Percentiles rank a stretch among this genome's conserved stretches.
These are phyloP conservation scores for Escarpia spicata DNA, from an alignment of 2,888 invertebrate genomes.

Conservation along the genomic window DNA sequence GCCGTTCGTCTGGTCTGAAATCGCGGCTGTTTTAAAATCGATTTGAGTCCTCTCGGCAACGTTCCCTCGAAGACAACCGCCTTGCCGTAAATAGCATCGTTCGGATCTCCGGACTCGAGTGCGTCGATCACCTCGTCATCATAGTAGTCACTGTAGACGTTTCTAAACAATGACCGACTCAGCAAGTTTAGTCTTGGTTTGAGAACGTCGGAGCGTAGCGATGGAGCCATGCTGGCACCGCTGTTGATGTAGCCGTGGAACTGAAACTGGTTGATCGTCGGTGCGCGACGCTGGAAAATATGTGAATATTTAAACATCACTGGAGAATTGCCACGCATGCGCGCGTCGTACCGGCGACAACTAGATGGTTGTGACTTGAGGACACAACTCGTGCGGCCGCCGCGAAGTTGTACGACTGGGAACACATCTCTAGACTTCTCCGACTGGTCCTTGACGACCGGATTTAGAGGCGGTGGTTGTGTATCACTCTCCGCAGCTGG, in stretches of 20 bases:
- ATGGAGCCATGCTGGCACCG: background rate
- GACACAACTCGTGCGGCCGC: background rate
- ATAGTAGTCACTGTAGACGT: background rate
- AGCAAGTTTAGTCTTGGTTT: background rate
- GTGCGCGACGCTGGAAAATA: background rate
- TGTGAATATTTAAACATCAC: conserved; percentile 20
- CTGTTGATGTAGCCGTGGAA: background rate
- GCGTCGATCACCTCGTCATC: background rate
- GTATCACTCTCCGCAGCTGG: background rate
- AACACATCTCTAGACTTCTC: background rate
- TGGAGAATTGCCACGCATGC: background rate
- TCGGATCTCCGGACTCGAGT: background rate
- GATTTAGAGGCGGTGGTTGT: background rate
- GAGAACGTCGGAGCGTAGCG: background rate
- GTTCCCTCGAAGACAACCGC: background rate
- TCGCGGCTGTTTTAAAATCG: conserved; percentile 17
- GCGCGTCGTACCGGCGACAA: background rate
- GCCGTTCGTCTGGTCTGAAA: background rate
- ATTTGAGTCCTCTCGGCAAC: background rate
- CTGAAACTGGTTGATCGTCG: background rate
- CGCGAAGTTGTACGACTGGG: background rate
- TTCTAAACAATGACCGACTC: background rate
- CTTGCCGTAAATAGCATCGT: background rate
- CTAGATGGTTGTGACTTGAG: background rate
- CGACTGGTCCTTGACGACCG: background rate